A percentile compares a stretch with the other conserved stretches of the same genome.
phyloP scores from a whole-genome alignment of 1,140 invertebrate species.

The Brachionus sp. region DNA sequence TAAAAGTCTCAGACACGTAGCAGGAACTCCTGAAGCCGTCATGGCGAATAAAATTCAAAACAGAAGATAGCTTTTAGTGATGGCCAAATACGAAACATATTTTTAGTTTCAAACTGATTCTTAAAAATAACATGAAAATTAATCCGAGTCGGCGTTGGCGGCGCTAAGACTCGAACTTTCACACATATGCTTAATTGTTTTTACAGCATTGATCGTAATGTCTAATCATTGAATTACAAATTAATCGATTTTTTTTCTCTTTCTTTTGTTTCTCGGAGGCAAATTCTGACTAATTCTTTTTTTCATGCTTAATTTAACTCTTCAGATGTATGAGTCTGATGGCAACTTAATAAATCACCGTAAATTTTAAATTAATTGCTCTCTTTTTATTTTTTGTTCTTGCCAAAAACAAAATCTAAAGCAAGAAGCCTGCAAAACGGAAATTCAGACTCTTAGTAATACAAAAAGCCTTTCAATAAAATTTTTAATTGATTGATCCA shows the following conservation, averaged over 20 bases:
- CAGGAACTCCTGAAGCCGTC: not conserved
- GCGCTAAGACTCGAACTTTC: not conserved
- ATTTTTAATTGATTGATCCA: slow-evolving; percentile 16
- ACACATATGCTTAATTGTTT: slow-evolving; percentile 9
- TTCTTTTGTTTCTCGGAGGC: not conserved
- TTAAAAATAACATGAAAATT: not conserved
- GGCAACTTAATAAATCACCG: slow-evolving; percentile 39
- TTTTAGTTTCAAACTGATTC: slow-evolving; percentile 15
- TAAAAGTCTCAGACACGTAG: slow-evolving; percentile 18
- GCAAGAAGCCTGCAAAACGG: not conserved
- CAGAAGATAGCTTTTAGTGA: not conserved
- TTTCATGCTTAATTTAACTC: slow-evolving; percentile 12
- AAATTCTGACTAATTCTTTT: not conserved
- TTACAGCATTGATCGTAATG: slow-evolving; percentile 40
- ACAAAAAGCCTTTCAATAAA: slow-evolving; percentile 11
- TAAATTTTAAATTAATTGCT: slow-evolving; percentile 40
- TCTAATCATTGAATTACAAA: slow-evolving; percentile 33
- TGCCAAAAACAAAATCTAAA: not conserved
- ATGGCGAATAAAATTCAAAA: not conserved
- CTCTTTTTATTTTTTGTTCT: not conserved
- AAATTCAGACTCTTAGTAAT: not conserved
- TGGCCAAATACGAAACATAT: not conserved
- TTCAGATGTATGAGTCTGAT: not conserved
- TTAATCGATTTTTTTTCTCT: slow-evolving; percentile 17
- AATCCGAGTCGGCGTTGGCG: not conserved